Evolutionary conservation across 2,113 vertebrate genomes (phyloP).

Genomic region (Odocoileus hemionus): DNA sequence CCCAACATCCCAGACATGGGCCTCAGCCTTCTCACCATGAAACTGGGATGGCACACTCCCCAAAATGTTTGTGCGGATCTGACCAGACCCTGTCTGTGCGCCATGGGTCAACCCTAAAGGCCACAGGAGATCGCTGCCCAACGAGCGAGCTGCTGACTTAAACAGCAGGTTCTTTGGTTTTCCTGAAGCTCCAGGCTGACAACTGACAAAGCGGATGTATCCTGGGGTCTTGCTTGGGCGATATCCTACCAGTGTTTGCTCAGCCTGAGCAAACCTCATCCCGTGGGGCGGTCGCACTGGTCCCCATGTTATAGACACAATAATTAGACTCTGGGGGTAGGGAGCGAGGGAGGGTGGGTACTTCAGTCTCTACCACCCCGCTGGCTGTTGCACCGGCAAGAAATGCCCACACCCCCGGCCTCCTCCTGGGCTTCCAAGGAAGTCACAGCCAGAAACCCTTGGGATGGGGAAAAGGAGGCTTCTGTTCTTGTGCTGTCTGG

Average conservation of each 20-base stretch:
- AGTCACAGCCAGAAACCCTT: neutral
- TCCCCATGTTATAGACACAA: rapidly evolving
- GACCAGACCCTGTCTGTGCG: rapidly evolving
- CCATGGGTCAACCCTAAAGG: rapidly evolving
- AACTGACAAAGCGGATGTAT: rapidly evolving
- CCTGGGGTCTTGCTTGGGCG: rapidly evolving
- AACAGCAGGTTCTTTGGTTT: rapidly evolving
- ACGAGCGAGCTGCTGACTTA: rapidly evolving
- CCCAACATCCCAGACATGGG: neutral
- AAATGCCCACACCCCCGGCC: rapidly evolving
- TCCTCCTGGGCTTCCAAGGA: neutral
- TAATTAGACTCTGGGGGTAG: neutral
- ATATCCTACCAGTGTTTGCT: rapidly evolving
- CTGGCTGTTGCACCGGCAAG: too few relatives aligned
- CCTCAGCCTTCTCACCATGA: neutral
- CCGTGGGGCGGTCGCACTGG: rapidly evolving
- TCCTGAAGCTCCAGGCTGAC: neutral
- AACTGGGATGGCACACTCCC: neutral
- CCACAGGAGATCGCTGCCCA: rapidly evolving
- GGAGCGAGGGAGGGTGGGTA: neutral
- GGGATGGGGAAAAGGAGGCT: rapidly evolving
- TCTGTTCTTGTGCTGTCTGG: neutral
- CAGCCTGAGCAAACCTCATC: too few relatives aligned
- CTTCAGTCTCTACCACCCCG: rapidly evolving
- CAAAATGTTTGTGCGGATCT: rapidly evolving